phyloP scores from a whole-genome alignment of 2,797 vertebrate genomes.

The Gobionotothen gibberifrons region DNA sequence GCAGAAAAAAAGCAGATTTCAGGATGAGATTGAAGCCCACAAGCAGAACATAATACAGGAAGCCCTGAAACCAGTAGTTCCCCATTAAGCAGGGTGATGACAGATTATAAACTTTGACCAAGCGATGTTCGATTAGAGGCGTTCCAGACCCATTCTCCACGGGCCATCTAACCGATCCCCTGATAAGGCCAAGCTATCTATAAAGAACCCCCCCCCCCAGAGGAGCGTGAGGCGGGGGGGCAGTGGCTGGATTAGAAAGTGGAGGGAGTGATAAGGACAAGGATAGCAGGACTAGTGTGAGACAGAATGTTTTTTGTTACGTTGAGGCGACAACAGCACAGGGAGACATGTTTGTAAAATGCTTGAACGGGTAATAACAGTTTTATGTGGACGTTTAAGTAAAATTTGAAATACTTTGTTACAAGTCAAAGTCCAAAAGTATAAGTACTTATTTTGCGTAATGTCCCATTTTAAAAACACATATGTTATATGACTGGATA shows the following conservation, averaged over 20 bases:
- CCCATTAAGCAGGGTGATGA: slow-evolving; percentile 59
- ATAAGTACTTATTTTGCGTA: too few species aligned
- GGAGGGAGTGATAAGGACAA: slow-evolving; percentile 56
- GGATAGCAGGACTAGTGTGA: slow-evolving; percentile 45
- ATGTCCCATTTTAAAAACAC: too few species aligned
- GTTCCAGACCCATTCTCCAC: slow-evolving; percentile 68
- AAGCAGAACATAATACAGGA: slow-evolving; percentile 8
- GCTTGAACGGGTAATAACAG: neutral
- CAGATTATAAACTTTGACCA: slow-evolving; percentile 74
- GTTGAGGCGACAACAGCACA: slow-evolving; percentile 23
- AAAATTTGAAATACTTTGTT: too few species aligned
- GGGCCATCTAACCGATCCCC: slow-evolving; percentile 67
- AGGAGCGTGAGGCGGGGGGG: slow-evolving; percentile 43
- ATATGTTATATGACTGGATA: too few species aligned
- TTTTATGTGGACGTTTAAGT: neutral
- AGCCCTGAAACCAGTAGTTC: slow-evolving; percentile 36
- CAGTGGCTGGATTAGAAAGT: slow-evolving; percentile 57
- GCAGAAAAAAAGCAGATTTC: neutral
- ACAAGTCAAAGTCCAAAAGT: too few species aligned
- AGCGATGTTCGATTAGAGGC: slow-evolving; percentile 66
- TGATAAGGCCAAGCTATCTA: slow-evolving; percentile 72
- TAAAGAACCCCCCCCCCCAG: slow-evolving; percentile 46
- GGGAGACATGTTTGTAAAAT: slow-evolving; percentile 10
- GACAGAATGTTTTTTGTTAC: slow-evolving; percentile 52
- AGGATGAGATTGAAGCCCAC: slow-evolving; percentile 24